Percentiles rank a stretch among this genome's conserved stretches.
phyloP scores from a whole-genome alignment of 2,113 vertebrate species.

The Centropristis striata region DNA sequence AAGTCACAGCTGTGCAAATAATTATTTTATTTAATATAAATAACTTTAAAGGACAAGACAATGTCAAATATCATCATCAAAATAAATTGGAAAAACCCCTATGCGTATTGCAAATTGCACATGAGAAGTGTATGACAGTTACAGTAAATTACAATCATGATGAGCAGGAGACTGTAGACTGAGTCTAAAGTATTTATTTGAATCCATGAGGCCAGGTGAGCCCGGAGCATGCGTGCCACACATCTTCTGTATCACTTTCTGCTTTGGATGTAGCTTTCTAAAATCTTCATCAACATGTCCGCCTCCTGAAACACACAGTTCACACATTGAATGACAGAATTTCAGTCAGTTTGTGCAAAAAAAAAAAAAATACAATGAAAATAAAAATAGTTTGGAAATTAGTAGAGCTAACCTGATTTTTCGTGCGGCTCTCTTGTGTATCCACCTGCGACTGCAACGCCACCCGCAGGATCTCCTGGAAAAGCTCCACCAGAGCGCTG shows the following conservation, averaged over 20 bases:
- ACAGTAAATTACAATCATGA: conserved; percentile 65
- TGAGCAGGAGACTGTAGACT: conserved; percentile 50
- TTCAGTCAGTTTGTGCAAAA: neutral
- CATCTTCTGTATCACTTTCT: conserved; percentile 74
- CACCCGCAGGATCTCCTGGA: conserved; percentile 86
- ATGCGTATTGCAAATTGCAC: conserved; percentile 49
- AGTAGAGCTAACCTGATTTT: conserved; percentile 82
- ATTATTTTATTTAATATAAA: conserved; percentile 81
- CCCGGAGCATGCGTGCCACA: conserved; percentile 39
- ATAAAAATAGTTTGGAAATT: neutral
- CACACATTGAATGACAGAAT: neutral
- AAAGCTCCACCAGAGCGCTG: conserved; percentile 80
- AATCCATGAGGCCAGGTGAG: conserved; percentile 35
- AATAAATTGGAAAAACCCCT: conserved; percentile 25
- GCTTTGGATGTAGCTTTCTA: conserved; percentile 87
- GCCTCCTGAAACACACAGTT: conserved; percentile 81
- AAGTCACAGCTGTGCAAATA: conserved; percentile 68
- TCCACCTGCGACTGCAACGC: conserved; percentile 85
- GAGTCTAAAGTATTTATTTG: conserved; percentile 46
- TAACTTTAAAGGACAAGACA: conserved; percentile 57
- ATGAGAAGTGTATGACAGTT: conserved; percentile 31
- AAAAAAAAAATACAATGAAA: neutral
- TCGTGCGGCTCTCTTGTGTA: conserved; percentile 67
- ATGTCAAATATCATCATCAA: conserved; percentile 47
- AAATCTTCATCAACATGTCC: conserved; percentile 86